These are phyloP conservation scores for Atopsyche davidsoni DNA, from an alignment of 1,140 invertebrate species.

Conservation along the genomic window DNA sequence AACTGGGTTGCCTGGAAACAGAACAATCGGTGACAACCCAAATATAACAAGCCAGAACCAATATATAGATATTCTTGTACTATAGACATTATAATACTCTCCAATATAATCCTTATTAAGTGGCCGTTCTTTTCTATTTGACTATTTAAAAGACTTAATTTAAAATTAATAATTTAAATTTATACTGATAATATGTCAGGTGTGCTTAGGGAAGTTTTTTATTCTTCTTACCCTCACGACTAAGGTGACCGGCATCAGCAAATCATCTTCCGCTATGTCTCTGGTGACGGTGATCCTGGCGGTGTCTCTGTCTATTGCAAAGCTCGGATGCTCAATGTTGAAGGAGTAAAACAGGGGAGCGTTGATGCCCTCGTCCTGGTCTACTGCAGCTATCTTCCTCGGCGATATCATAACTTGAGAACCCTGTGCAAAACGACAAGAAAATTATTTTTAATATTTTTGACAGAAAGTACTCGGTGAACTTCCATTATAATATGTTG, in stretches of 20 bases:
- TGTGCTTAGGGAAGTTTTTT: too few species aligned
- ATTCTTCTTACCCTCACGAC: conserved; percentile 59
- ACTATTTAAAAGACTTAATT: too few species aligned
- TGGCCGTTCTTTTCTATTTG: too few species aligned
- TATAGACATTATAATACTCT: too few species aligned
- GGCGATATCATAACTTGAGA: conserved; percentile 51
- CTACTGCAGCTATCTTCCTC: conserved; percentile 61
- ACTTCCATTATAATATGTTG: too few species aligned
- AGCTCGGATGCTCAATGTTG: conserved; percentile 54
- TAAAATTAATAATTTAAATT: too few species aligned
- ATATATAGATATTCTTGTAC: neutral
- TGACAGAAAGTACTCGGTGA: too few species aligned
- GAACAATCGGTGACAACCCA: too few species aligned
- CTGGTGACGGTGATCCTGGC: conserved; percentile 53
- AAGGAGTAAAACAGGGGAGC: conserved; percentile 64
- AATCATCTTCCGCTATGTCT: conserved; percentile 54
- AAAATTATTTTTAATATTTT: conserved; percentile 1
- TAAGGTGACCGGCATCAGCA: conserved; percentile 64
- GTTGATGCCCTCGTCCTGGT: conserved; percentile 76
- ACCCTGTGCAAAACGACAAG: conserved; percentile 43
- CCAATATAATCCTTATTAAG: neutral
- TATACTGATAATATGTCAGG: too few species aligned
- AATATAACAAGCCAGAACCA: neutral
- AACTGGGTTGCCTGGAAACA: conserved; percentile 67
- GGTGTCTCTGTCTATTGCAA: conserved; percentile 43